Percentiles rank a stretch among this genome's conserved stretches.
phyloP scores from a whole-genome alignment of 1,140 invertebrate genomes.

The Fopius arisanus region DNA sequence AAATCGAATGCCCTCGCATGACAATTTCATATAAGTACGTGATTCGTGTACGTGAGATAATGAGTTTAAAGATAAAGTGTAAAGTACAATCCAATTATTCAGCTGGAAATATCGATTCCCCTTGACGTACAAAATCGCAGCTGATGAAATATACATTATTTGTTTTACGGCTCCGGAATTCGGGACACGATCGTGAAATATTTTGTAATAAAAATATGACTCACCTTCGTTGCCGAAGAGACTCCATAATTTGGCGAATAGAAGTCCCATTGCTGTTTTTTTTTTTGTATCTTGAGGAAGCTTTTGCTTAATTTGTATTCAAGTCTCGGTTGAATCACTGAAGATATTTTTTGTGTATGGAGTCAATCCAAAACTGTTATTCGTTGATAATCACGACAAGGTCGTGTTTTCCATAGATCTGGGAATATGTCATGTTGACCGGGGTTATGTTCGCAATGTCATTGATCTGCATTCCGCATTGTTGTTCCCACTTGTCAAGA shows the following conservation, averaged over 20 bases:
- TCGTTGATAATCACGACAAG: not conserved
- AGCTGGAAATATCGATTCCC: too few species aligned
- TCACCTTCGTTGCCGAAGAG: conserved; percentile 31
- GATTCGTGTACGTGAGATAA: not conserved
- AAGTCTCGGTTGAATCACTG: not conserved
- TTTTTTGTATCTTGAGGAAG: not conserved
- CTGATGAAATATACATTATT: too few species aligned
- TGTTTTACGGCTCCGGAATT: not conserved
- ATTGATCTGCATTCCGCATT: not conserved
- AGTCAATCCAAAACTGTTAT: not conserved
- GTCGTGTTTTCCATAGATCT: not conserved
- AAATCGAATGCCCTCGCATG: not conserved
- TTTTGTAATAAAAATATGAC: not conserved
- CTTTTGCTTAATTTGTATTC: not conserved
- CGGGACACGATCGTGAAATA: not conserved
- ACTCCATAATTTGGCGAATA: conserved; percentile 28
- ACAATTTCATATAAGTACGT: not conserved
- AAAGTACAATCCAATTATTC: too few species aligned
- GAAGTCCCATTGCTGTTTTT: conserved; percentile 11
- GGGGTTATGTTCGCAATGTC: not conserved
- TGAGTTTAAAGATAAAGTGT: too few species aligned
- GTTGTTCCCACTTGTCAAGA: not conserved
- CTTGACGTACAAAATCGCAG: too few species aligned
- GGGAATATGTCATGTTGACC: not conserved
- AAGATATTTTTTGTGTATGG: not conserved